Conservation (phyloP, 2,888 invertebrate genomes). For the Harmothoe impar region DNA sequence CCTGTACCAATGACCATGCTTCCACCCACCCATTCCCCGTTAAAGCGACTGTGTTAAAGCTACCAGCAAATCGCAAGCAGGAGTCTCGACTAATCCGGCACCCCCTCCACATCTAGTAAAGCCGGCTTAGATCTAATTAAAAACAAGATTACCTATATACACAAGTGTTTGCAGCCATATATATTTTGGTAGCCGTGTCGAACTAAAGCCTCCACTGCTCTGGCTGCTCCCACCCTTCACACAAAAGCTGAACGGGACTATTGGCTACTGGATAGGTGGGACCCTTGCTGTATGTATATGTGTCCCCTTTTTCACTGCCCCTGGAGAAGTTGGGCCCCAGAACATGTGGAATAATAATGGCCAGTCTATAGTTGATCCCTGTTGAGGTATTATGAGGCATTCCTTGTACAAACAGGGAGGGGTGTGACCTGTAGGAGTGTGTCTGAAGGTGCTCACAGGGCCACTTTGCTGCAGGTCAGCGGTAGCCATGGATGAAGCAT, state of each 20-base stretch:
- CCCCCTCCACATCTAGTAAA: not conserved
- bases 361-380: not conserved
- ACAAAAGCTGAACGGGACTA: too few species aligned
- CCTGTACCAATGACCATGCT: too few species aligned
- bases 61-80: too few species aligned
- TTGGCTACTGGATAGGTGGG: not conserved
- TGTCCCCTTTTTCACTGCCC: not conserved
- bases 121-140: slow-evolving; percentile 3
- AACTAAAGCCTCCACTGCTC: not conserved
- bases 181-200: slow-evolving; percentile 3
- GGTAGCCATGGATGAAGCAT: not conserved
- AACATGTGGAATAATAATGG: not conserved
- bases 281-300: not conserved
- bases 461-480: not conserved
- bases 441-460: not conserved
- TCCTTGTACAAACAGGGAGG: slow-evolving; percentile 7
- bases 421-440: not conserved
- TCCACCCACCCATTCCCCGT: too few species aligned
- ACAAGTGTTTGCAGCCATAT: not conserved
- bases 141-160: slow-evolving; percentile 35
- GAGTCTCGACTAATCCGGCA: not conserved
- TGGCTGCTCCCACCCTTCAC: not conserved
- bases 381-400: not conserved
- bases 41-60: too few species aligned
- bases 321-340: not conserved